Percentiles rank a stretch among this genome's conserved stretches.
phyloP scores from a whole-genome alignment of 1,140 invertebrate species.

The Samia ricini region DNA sequence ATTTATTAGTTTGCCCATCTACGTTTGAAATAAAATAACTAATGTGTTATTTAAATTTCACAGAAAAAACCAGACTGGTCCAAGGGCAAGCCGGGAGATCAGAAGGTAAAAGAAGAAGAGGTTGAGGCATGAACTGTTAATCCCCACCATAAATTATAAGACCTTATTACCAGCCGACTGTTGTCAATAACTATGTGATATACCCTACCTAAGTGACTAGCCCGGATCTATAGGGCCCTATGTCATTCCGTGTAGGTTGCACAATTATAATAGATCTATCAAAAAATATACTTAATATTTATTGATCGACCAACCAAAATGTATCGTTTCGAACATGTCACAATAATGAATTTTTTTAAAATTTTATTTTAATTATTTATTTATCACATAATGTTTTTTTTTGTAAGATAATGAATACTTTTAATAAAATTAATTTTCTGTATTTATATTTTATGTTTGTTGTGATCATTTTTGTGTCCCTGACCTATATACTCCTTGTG shows the following conservation, averaged over 20 bases:
- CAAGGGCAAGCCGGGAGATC: constrained; percentile 89
- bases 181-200: constrained; percentile 42
- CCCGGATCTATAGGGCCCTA: constrained; percentile 12
- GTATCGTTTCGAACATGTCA: constrained; percentile 53
- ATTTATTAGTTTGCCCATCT: background rate
- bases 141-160: constrained; percentile 51
- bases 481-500: background rate
- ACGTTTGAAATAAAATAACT: background rate
- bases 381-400: constrained; percentile 60
- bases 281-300: constrained; percentile 18
- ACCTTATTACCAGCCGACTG: constrained; percentile 44
- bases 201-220: constrained; percentile 29
- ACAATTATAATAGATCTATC: constrained; percentile 38
- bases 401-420: constrained; percentile 67
- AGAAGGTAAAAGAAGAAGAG: constrained; percentile 93
- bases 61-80: constrained; percentile 96
- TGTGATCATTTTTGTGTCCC: constrained; percentile 39
- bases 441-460: constrained; percentile 55
- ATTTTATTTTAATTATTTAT: constrained; percentile 66
- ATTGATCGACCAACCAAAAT: constrained; percentile 28
- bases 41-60: constrained; percentile 43
- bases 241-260: constrained; percentile 22
- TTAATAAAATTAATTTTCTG: constrained; percentile 75
- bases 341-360: constrained; percentile 38
- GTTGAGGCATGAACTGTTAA: constrained; percentile 85